phyloP scores from a whole-genome alignment of 1,140 invertebrate genomes.

The Zaprionus davidi region DNA sequence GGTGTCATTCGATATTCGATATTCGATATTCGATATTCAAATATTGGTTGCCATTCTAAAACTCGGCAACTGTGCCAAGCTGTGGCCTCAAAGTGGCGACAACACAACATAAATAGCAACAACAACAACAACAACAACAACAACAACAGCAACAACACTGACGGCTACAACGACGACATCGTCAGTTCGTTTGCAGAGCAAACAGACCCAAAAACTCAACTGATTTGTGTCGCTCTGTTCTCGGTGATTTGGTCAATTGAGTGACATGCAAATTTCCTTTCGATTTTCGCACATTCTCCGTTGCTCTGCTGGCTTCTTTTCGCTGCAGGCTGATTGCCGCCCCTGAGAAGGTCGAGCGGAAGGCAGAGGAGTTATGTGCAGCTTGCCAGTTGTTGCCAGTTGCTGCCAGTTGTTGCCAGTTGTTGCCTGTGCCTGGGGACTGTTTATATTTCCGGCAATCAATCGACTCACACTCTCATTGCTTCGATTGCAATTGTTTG shows the following conservation, averaged over 20 bases:
- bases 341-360: slow-evolving; percentile 50
- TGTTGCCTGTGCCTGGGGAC: slow-evolving; percentile 1
- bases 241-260: slow-evolving; percentile 58
- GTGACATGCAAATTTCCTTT: slow-evolving; percentile 80
- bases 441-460: slow-evolving; percentile 79
- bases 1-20: slow-evolving; percentile 56
- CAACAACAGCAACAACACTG: slow-evolving; percentile 7
- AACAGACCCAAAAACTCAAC: slow-evolving; percentile 50
- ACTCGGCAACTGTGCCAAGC: slow-evolving; percentile 58
- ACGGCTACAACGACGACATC: slow-evolving; percentile 9
- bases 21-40: slow-evolving; percentile 65
- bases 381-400: slow-evolving; percentile 11
- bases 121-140: background rate
- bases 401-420: background rate
- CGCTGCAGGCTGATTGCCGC: slow-evolving; percentile 53
- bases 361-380: slow-evolving; percentile 46
- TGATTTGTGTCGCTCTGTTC: slow-evolving; percentile 57
- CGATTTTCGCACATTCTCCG: slow-evolving; percentile 74
- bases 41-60: slow-evolving; percentile 66
- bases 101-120: slow-evolving; percentile 2
- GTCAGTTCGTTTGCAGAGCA: slow-evolving; percentile 52
- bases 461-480: slow-evolving; percentile 60
- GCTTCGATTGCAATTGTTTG: slow-evolving; percentile 55
- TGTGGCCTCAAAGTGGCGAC: slow-evolving; percentile 52
- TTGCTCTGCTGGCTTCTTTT: slow-evolving; percentile 5